A percentile compares a stretch with the other conserved stretches of the same genome.
These are phyloP conservation scores for Motacilla tschutschensis DNA, from an alignment of 2,113 vertebrate species.

Conservation along the genomic window DNA sequence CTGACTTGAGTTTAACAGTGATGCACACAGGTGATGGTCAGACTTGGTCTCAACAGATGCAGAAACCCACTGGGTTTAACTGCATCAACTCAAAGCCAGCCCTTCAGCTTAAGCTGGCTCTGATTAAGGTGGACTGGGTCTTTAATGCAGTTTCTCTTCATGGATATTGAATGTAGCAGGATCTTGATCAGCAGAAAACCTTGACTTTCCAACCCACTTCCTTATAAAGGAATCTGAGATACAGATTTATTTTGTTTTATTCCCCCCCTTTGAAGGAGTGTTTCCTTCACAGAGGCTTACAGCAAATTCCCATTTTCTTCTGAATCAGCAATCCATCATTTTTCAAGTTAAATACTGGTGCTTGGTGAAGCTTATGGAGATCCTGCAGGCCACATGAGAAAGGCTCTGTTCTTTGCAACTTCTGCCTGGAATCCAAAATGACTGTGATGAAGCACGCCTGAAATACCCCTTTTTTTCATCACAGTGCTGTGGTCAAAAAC, in stretches of 20 bases:
- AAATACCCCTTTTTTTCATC: background rate
- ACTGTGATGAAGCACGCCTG: background rate
- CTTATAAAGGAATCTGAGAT: background rate
- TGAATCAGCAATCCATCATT: background rate
- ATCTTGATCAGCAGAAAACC: background rate
- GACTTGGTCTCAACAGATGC: background rate
- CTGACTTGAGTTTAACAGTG: background rate
- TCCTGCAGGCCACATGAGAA: background rate
- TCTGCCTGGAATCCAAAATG: background rate
- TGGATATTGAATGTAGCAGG: background rate
- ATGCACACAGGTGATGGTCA: background rate
- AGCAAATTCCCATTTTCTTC: background rate
- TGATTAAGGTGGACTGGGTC: background rate
- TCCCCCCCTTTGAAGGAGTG: background rate
- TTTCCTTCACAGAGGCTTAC: background rate
- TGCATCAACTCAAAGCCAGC: background rate
- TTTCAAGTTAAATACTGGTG: background rate
- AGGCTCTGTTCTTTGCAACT: background rate
- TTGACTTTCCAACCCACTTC: background rate
- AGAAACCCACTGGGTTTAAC: background rate
- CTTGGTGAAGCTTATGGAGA: background rate
- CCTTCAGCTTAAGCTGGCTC: background rate
- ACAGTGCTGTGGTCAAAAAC: background rate
- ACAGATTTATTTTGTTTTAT: background rate
- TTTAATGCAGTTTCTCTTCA: background rate